Base-by-base conservation (phyloP, 1,140 invertebrate genomes). In the Laodelphax striatellus region DNA sequence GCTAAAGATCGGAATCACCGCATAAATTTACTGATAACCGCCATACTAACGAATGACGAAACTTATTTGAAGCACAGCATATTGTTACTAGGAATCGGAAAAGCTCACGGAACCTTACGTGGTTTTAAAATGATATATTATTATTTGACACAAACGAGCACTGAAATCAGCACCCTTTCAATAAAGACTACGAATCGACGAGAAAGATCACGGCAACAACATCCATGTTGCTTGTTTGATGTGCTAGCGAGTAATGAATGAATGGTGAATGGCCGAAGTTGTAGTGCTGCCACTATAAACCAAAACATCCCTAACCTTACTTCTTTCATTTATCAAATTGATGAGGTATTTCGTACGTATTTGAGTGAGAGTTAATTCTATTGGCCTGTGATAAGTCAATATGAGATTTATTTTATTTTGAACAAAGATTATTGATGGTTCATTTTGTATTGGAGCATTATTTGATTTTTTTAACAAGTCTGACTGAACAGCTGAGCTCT, bases 151-250 rank as follows among this genome's bases (percentile, higher is more conserved):
- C 44, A 38, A 52, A 58, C 21, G 63, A 64, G 63, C 60, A 64
- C 63, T 64, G 63, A 17, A 17, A 59, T 57, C 63, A 64, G 63
- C 60, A 64, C 63, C 63, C 63, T 28, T 58, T 55, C 16, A 62
- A 62, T 59, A 31, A 60, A 52, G 55, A 64, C 63, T 64, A 64
- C 52, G 59, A 64, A 62, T 58, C 50, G 46, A 58, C 42, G 52
- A 59, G 43, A 16, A 38, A 11, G 34, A 38, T 38, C 34, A 58
- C 54, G 43, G 57, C 54, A 44, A 64, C 57, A 61, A 57, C 58
- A 56, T 64, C 63, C 63, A 64, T 64, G 31, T 61, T 57, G 63
- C 52, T 59, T 58, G 56, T 31, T 55, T 50, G 54, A 62, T 50
- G 54, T 50, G 16, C 21, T 22, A 50, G 46, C 16, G 21, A 50